Percentiles rank a stretch among this genome's conserved stretches.
Evolutionary conservation across 1,140 invertebrate genomes (phyloP).

Genomic region (Lysiphlebus fabarum): DNA sequence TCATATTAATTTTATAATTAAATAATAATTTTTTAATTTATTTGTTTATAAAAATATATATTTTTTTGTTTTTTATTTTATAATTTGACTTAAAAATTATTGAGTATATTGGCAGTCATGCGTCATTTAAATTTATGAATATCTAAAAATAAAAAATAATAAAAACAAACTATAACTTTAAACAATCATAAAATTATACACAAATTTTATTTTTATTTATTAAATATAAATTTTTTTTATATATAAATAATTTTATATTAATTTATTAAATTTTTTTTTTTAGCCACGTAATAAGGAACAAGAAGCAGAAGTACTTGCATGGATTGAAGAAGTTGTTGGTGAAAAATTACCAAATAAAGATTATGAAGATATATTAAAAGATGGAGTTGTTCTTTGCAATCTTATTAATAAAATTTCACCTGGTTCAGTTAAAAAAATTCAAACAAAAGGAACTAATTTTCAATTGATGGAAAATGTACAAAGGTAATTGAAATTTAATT

Average conservation of each 20-base stretch:
- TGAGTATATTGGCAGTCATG: too few species aligned
- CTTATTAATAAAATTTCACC: constrained; percentile 92
- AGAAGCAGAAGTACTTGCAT: constrained; percentile 84
- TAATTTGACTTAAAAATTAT: too few species aligned
- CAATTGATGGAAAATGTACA: constrained; percentile 99
- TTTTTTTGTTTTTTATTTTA: too few species aligned
- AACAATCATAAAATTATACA: too few species aligned
- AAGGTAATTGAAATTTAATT: constrained; percentile 54
- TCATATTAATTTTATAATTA: too few species aligned
- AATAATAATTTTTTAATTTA: too few species aligned
- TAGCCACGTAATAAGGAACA: constrained; percentile 86
- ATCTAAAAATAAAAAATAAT: too few species aligned
- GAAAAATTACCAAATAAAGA: constrained; percentile 79
- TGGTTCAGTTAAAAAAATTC: constrained; percentile 94
- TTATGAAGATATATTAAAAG: constrained; percentile 88
- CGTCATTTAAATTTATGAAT: too few species aligned
- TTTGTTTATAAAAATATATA: too few species aligned
- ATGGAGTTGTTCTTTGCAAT: constrained; percentile 91
- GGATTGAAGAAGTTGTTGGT: constrained; percentile 86
- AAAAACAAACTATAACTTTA: too few species aligned
- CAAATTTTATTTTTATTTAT: too few species aligned
- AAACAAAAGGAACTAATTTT: constrained; percentile 93
- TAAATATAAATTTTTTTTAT: constrained; percentile 2
- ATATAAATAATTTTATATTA: constrained; percentile 13
- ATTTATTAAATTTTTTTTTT: constrained; percentile 17